phyloP scores from a whole-genome alignment of 1,140 invertebrate species.

The Pseudomyrmex sp. region DNA sequence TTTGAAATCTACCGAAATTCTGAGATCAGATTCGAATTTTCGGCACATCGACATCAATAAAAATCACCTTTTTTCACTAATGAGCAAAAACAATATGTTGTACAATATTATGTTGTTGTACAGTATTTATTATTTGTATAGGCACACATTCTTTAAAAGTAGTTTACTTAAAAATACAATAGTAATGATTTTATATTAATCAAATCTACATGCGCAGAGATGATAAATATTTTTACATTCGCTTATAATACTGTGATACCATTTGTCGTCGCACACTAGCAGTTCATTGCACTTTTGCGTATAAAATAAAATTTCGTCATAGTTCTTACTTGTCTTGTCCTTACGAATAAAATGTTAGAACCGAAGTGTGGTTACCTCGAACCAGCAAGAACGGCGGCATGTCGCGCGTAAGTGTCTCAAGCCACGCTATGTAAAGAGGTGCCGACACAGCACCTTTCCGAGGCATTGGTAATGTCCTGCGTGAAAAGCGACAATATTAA shows the following conservation, averaged over 20 bases:
- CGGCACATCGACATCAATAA: too few species aligned
- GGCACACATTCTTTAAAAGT: conserved; percentile 44
- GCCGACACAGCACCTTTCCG: conserved; percentile 95
- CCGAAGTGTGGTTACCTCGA: conserved; percentile 97
- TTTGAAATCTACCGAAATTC: too few species aligned
- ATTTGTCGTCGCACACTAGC: not conserved
- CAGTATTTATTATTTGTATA: conserved; percentile 48
- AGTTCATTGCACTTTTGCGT: not conserved
- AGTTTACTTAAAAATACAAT: conserved; percentile 15
- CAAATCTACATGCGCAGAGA: too few species aligned
- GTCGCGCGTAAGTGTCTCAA: conserved; percentile 94
- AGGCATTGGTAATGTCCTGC: conserved; percentile 96
- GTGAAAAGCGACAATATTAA: conserved; percentile 16
- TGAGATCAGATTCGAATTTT: too few species aligned
- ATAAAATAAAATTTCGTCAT: not conserved
- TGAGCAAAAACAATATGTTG: too few species aligned
- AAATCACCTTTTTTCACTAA: too few species aligned
- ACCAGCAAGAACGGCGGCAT: conserved; percentile 97
- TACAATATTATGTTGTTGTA: too few species aligned
- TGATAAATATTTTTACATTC: conserved; percentile 41
- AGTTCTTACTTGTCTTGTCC: not conserved
- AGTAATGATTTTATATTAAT: too few species aligned
- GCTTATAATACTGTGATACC: conserved; percentile 44
- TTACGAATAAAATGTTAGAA: conserved; percentile 98
- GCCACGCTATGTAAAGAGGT: conserved; percentile 96